Evolutionary conservation across 2,888 invertebrate species (phyloP).

Genomic region (Diadromus collaris): DNA sequence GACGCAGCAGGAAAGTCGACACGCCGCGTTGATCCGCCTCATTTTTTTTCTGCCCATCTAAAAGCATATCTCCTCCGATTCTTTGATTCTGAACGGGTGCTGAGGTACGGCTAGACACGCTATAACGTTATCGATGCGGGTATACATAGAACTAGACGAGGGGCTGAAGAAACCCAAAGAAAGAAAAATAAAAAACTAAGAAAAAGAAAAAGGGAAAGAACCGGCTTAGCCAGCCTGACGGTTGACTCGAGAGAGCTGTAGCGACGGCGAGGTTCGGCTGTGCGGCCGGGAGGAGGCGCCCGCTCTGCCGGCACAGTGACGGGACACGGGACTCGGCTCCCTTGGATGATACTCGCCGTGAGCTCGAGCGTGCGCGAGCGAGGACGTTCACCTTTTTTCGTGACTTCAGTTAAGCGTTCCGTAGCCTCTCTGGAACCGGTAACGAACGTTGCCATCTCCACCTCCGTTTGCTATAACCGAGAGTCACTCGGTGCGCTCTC

Average conservation of each 20-base stretch:
- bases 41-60: conserved; percentile 1
- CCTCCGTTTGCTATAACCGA: conserved; percentile 4
- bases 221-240: conserved; percentile 37
- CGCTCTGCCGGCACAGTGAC: conserved; percentile 27
- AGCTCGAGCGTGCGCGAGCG: conserved; percentile 54
- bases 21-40: conserved; percentile 54
- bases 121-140: conserved; percentile 11
- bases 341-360: conserved; percentile 34
- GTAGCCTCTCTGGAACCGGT: conserved; percentile 67
- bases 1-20: conserved; percentile 46
- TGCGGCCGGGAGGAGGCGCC: conserved; percentile 9
- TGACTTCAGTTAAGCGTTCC: conserved; percentile 71
- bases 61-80: conserved; percentile 20
- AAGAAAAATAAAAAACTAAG: background rate
- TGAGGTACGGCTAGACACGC: background rate
- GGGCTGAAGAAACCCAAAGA: conserved; percentile 3
- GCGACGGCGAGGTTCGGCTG: conserved; percentile 8
- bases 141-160: background rate
- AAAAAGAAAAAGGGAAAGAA: conserved; percentile 14
- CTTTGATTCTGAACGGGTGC: conserved; percentile 7
- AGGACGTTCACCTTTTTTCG: conserved; percentile 80
- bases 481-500: conserved; percentile 6
- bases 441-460: conserved; percentile 64
- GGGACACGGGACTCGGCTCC: conserved; percentile 41
- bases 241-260: conserved; percentile 18